A percentile compares a stretch with the other conserved stretches of the same genome.
Evolutionary conservation across 64 coral and sea anemone genomes (phyloP).

Genomic region (Platygyra sinensis): DNA sequence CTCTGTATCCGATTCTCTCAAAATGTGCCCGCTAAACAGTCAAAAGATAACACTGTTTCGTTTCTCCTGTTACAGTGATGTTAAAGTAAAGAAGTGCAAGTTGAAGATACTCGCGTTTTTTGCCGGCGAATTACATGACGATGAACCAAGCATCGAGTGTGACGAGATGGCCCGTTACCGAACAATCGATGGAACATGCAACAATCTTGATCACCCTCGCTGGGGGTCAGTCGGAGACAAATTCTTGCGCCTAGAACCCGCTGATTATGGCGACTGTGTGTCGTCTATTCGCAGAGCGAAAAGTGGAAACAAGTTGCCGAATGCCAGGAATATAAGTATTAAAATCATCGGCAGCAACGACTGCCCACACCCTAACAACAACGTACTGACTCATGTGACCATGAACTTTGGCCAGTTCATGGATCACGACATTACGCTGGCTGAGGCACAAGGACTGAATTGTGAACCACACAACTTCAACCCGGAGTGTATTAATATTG

Average conservation of each 20-base stretch:
- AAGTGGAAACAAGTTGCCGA: neutral
- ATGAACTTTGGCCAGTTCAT: conserved; percentile 61
- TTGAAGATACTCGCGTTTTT: neutral
- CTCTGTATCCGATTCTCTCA: no score
- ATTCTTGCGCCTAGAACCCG: conserved; percentile 11
- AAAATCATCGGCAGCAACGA: conserved; percentile 18
- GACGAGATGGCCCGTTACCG: neutral
- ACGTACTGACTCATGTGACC: neutral
- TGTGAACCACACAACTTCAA: neutral
- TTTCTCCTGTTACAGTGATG: neutral
- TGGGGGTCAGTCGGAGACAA: neutral
- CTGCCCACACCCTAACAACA: neutral
- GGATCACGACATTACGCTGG: conserved; percentile 54
- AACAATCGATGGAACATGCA: conserved; percentile 35
- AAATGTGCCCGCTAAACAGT: no score
- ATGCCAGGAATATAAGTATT: conserved; percentile 20
- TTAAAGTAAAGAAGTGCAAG: neutral
- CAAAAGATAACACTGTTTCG: neutral
- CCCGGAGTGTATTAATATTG: conserved; percentile 70
- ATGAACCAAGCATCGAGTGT: neutral
- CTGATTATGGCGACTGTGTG: conserved; percentile 38
- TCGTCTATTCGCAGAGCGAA: conserved; percentile 1
- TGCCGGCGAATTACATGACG: neutral
- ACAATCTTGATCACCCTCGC: conserved; percentile 16
- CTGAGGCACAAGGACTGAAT: neutral